Conservation (phyloP, 2,888 invertebrate species). For the Beris morrisii region DNA sequence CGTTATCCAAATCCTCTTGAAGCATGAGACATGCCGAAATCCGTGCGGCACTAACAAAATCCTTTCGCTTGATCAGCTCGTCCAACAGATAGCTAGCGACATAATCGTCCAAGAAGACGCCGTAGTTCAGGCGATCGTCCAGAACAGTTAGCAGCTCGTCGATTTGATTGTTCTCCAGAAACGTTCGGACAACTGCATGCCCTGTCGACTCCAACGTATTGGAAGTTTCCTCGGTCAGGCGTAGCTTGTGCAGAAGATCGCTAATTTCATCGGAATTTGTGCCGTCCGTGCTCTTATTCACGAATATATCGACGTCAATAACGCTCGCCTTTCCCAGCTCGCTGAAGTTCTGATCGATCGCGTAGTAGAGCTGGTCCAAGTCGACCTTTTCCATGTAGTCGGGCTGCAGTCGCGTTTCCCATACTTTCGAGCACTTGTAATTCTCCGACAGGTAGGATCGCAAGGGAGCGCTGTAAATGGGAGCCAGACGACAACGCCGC, state of each 20-base stretch:
- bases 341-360: slow-evolving; percentile 68
- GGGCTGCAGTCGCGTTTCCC: slow-evolving; percentile 66
- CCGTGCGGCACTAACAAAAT: slow-evolving; percentile 73
- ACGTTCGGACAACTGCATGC: slow-evolving; percentile 74
- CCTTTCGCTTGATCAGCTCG: slow-evolving; percentile 68
- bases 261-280: slow-evolving; percentile 70
- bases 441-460: slow-evolving; percentile 69
- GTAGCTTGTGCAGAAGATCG: slow-evolving; percentile 70
- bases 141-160: slow-evolving; percentile 71
- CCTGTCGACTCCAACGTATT: slow-evolving; percentile 77
- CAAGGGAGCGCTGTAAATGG: background rate
- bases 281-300: slow-evolving; percentile 65
- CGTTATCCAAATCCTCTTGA: slow-evolving; percentile 81
- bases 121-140: slow-evolving; percentile 82
- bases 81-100: slow-evolving; percentile 80
- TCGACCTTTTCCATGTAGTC: slow-evolving; percentile 67
- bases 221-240: slow-evolving; percentile 71
- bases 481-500: no score
- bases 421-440: slow-evolving; percentile 71
- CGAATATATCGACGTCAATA: slow-evolving; percentile 82
- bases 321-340: slow-evolving; percentile 67
- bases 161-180: slow-evolving; percentile 52
- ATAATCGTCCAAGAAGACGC: slow-evolving; percentile 85
- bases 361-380: slow-evolving; percentile 68
- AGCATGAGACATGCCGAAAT: slow-evolving; percentile 80